Evolutionary conservation across 2,113 vertebrate genomes (phyloP).

Genomic region (Lophura nycthemera): DNA sequence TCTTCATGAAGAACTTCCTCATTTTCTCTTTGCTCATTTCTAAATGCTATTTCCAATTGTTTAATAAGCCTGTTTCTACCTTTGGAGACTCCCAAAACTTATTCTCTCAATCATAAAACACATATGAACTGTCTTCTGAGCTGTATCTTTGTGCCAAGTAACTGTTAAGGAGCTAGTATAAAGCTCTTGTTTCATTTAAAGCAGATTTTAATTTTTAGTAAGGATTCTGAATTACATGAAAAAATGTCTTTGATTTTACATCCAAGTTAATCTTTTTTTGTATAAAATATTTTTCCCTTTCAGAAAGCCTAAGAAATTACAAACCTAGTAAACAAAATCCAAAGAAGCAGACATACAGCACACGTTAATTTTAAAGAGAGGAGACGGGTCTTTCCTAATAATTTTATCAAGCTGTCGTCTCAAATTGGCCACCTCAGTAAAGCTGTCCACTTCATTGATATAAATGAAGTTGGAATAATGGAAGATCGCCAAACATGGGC

Average conservation of each 20-base stretch:
- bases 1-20: neutral
- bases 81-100: slow-evolving; percentile 18
- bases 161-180: neutral
- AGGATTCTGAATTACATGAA: slow-evolving; percentile 22
- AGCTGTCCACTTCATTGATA: slow-evolving; percentile 11
- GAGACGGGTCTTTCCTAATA: slow-evolving; percentile 4
- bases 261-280: neutral
- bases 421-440: slow-evolving; percentile 24
- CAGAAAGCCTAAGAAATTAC: slow-evolving; percentile 30
- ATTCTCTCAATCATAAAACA: neutral
- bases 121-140: neutral
- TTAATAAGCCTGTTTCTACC: slow-evolving; percentile 25
- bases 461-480: slow-evolving; percentile 34
- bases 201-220: slow-evolving; percentile 44
- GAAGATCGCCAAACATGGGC: neutral
- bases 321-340: neutral
- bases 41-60: neutral
- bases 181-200: slow-evolving; percentile 38
- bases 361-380: neutral
- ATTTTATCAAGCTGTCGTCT: slow-evolving; percentile 54
- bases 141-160: neutral
- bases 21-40: neutral
- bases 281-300: slow-evolving; percentile 1
- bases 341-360: neutral
- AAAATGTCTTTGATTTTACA: slow-evolving; percentile 36